Evolutionary conservation across 2,797 vertebrate species (phyloP), one percentile per base, ranked within the genome.

Genomic region (Falco columbarius): DNA sequence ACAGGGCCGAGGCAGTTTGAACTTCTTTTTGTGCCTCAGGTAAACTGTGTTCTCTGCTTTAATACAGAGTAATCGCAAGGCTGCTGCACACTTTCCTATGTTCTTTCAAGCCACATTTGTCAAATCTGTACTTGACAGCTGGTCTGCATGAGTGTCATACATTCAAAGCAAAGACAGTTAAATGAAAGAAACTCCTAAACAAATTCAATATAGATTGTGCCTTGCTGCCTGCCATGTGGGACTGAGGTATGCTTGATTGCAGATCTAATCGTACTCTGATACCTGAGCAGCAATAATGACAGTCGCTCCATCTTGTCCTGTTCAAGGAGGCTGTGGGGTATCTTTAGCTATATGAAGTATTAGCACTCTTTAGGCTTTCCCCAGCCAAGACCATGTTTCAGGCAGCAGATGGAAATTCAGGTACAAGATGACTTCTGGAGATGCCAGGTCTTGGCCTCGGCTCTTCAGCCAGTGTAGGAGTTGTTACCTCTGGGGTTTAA

Each of bases 61-160:
- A 19, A 59, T 15, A 58, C 66, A 79, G 75, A 94, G 90, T 21
- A 66, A 61, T 92, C 88, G 90, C 86, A 67, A 38, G 68, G 68
- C 44, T 93, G 75, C 73, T 55, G 66, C 4, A 7, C 46, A 16
- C 82, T 86, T 84, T 46, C 54, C 62, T 30, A 0, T 44, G 63
- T 86, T 49, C 92, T 94, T 80, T 93, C 58, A 70, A 90, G 51
- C 66, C 59, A 74, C 90, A 76, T 84, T 93, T 96, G 90, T 88
- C 93, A 81, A 30, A 61, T 67, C 84, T 73, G 77, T 68, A 9
- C 70, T 79, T 6, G 21, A 38, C 90, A 93, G 80, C 92, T 72
- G 86, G 20, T 65, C 82, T 75, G 66, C 56, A 52, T 3, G n/a
- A 55, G 56, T 94, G 72, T 93, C 62, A 79, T 49, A 23, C 44